Base-by-base conservation (phyloP, 1,140 invertebrate species). In the Gonatopus flavifemur region DNA sequence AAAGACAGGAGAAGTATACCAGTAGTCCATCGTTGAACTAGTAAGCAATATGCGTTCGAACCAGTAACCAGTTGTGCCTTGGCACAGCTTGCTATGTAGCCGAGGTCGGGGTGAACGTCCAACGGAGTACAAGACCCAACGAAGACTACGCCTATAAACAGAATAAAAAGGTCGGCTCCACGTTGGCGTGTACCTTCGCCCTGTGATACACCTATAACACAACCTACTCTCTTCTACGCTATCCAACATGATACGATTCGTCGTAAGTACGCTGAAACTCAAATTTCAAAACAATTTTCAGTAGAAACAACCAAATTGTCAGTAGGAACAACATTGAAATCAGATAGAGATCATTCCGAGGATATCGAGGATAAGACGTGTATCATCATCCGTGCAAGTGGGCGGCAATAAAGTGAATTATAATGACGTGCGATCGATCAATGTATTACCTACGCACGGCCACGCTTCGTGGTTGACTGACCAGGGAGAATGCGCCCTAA, bases 71-170 rank as follows among this genome's bases (percentile, higher is more conserved):
- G 70, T 74, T 70, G 67, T 65, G 56, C 70, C 57, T n/a, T n/a
- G 64, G 61, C n/a, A n/a, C n/a, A n/a, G n/a, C n/a, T n/a, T n/a
- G n/a, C n/a, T n/a, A n/a, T n/a, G 65, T 61, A 62, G 66, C 51
- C 69, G 69, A 75, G 73, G 74, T 76, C 73, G 74, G 68, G 74
- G 74, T 72, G 74, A 77, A 77, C 73, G 74, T 60, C 73, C 72
- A 74, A 77, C n/a, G n/a, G n/a, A n/a, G n/a, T n/a, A n/a, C n/a
- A n/a, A n/a, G n/a, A n/a, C n/a, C n/a, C n/a, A n/a, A n/a, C n/a
- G n/a, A n/a, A n/a, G n/a, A n/a, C n/a, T n/a, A n/a, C 69, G 68
- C 58, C 50, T 74, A 70, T 71, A 76, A 77, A 76, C 66, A 72
- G 70, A 75, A 69, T n/a, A n/a, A n/a, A n/a, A n/a, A n/a, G n/a